phyloP scores from a whole-genome alignment of 2,888 invertebrate genomes.

The Phoronis australis region DNA sequence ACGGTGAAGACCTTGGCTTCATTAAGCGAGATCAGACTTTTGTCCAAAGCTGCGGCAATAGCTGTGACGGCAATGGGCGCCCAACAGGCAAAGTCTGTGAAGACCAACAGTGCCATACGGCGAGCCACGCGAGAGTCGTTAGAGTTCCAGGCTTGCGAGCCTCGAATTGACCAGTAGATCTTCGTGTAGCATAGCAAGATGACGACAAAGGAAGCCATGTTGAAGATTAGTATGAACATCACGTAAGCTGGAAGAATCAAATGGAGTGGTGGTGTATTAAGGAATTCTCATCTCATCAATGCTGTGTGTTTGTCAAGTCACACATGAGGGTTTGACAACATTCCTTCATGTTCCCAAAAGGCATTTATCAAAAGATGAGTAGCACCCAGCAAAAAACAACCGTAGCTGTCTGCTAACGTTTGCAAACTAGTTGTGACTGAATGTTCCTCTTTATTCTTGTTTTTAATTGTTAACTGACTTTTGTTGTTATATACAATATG shows the following conservation, averaged over 20 bases:
- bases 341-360: too few species aligned
- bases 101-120: slow-evolving; percentile 91
- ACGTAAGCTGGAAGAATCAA: slow-evolving; percentile 43
- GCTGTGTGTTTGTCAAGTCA: too few species aligned
- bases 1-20: slow-evolving; percentile 92
- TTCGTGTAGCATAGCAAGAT: slow-evolving; percentile 93
- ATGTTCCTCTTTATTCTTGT: too few species aligned
- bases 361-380: too few species aligned
- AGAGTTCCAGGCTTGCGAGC: slow-evolving; percentile 90
- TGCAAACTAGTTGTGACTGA: too few species aligned
- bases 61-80: slow-evolving; percentile 95
- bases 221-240: slow-evolving; percentile 46
- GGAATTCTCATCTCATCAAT: too few species aligned
- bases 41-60: slow-evolving; percentile 85
- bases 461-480: too few species aligned
- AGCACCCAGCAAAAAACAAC: too few species aligned
- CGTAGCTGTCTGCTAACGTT: too few species aligned
- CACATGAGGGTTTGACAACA: too few species aligned
- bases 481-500: too few species aligned
- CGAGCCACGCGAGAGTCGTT: slow-evolving; percentile 95
- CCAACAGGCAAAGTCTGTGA: slow-evolving; percentile 97
- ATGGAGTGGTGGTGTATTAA: too few species aligned
- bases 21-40: slow-evolving; percentile 83
- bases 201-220: slow-evolving; percentile 75
- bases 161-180: slow-evolving; percentile 97